Percentiles rank a stretch among this genome's conserved stretches.
These are phyloP conservation scores for Parotocinclus haroldoi DNA, from an alignment of 2,797 vertebrate genomes.

Conservation along the genomic window DNA sequence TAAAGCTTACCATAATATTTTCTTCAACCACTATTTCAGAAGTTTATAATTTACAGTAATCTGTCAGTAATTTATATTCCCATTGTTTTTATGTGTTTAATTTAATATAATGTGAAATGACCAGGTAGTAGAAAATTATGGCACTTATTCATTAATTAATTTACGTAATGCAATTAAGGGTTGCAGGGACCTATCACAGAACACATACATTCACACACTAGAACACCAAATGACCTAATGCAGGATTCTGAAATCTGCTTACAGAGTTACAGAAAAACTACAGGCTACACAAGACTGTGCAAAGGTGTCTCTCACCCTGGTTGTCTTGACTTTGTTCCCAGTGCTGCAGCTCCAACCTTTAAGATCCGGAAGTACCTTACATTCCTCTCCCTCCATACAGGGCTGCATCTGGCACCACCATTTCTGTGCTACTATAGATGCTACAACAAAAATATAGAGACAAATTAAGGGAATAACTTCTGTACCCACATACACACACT, in stretches of 20 bases:
- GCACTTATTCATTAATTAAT: too few species aligned
- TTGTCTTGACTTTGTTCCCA: conserved; percentile 67
- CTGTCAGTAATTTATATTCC: not conserved
- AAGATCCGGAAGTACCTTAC: conserved; percentile 93
- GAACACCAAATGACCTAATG: too few species aligned
- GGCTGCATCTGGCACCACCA: conserved; percentile 99
- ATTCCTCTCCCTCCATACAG: conserved; percentile 91
- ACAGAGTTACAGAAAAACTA: not conserved
- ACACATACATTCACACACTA: too few species aligned
- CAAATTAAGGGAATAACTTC: conserved; percentile 7
- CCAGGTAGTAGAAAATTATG: too few species aligned
- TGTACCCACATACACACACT: not conserved
- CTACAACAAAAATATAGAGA: conserved; percentile 62
- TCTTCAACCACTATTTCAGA: not conserved
- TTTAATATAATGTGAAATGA: too few species aligned
- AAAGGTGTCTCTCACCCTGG: conserved; percentile 38
- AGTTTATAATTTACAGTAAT: conserved; percentile 9
- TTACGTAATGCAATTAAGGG: too few species aligned
- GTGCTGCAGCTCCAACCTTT: conserved; percentile 98
- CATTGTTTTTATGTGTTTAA: too few species aligned
- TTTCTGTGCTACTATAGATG: conserved; percentile 94
- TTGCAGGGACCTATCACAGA: too few species aligned
- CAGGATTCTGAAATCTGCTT: too few species aligned
- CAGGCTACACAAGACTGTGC: not conserved
- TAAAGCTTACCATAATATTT: not conserved